phyloP scores from a whole-genome alignment of 2,888 invertebrate genomes.

The Ochropleura leucogaster region DNA sequence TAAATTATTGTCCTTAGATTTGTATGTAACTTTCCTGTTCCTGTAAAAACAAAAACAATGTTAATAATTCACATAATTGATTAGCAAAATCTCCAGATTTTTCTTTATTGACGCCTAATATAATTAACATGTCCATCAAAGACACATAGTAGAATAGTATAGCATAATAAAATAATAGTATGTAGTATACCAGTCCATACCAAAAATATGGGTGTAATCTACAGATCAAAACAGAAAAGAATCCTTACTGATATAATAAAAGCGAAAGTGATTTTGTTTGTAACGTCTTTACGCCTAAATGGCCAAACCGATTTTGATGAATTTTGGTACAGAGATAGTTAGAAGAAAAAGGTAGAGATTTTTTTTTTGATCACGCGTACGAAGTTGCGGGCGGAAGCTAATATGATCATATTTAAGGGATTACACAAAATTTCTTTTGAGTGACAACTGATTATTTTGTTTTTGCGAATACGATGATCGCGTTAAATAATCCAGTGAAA shows the following conservation, averaged over 20 bases:
- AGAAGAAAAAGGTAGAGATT: too few relatives aligned
- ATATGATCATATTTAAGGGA: too few relatives aligned
- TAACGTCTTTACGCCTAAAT: too few relatives aligned
- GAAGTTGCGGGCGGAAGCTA: too few relatives aligned
- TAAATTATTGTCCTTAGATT: neutral
- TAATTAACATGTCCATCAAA: neutral
- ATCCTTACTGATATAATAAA: too few relatives aligned
- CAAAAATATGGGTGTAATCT: neutral
- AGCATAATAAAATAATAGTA: neutral
- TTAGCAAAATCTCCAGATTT: neutral
- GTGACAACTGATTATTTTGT: neutral
- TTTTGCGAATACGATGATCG: neutral
- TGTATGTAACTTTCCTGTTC: neutral
- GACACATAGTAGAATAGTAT: neutral
- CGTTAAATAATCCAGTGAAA: neutral
- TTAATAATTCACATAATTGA: neutral
- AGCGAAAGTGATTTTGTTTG: too few relatives aligned
- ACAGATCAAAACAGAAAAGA: neutral
- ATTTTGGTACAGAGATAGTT: too few relatives aligned
- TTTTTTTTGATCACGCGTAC: too few relatives aligned
- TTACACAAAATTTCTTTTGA: too few relatives aligned
- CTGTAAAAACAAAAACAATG: neutral
- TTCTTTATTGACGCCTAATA: too few relatives aligned
- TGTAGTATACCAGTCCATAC: neutral
- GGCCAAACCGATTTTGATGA: too few relatives aligned